These are phyloP conservation scores for Lepidochrysops patricia DNA, from an alignment of 2,888 invertebrate genomes.

Conservation along the genomic window DNA sequence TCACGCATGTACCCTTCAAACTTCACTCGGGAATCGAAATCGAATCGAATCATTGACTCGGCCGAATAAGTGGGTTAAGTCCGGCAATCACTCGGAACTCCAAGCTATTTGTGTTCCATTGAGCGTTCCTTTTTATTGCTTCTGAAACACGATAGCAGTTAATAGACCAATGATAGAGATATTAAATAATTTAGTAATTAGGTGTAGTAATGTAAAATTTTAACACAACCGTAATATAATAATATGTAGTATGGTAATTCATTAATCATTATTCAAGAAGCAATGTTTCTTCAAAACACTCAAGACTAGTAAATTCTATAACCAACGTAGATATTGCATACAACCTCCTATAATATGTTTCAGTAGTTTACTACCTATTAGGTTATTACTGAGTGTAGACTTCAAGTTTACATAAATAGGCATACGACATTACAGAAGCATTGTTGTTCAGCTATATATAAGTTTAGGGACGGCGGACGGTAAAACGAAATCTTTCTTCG, in stretches of 20 bases:
- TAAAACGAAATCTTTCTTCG: conserved; percentile 9
- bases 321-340: too few relatives aligned
- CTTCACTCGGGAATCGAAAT: not conserved
- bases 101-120: conserved; percentile 10
- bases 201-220: not conserved
- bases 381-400: too few relatives aligned
- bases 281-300: too few relatives aligned
- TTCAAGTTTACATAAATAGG: not conserved
- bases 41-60: conserved; percentile 26
- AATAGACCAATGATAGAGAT: not conserved
- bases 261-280: too few relatives aligned
- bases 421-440: not conserved
- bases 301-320: too few relatives aligned
- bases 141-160: not conserved
- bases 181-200: not conserved
- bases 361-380: too few relatives aligned
- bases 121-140: not conserved
- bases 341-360: too few relatives aligned
- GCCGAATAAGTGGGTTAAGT: conserved; percentile 10
- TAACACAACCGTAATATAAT: too few relatives aligned
- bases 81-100: not conserved
- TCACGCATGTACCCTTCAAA: conserved; percentile 41
- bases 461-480: not conserved
- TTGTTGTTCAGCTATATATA: not conserved
- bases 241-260: too few relatives aligned